Percentiles rank a stretch among this genome's conserved stretches.
phyloP scores from a whole-genome alignment of 2,888 invertebrate species.

The Pristionchus maxplancki region DNA sequence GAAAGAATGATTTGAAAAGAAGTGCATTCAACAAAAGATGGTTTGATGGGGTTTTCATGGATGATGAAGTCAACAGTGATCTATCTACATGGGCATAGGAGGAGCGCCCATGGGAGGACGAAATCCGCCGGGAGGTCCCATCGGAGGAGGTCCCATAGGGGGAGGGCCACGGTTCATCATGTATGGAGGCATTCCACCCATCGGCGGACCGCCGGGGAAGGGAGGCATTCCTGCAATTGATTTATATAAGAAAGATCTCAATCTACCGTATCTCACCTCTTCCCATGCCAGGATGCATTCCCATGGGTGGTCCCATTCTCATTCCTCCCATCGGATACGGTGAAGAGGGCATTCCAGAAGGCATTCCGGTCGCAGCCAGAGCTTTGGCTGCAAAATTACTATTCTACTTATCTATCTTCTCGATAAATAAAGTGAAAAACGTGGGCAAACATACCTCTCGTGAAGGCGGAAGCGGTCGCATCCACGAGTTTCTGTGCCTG shows the following conservation, averaged over 20 bases:
- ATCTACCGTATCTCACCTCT: conserved; percentile 1
- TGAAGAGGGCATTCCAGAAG: not conserved
- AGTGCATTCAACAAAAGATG: no score
- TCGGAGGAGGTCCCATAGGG: conserved; percentile 35
- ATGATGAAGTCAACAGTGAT: no score
- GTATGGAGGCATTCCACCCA: conserved; percentile 27
- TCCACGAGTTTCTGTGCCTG: conserved; percentile 99
- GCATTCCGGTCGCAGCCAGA: not conserved
- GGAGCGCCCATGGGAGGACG: not conserved
- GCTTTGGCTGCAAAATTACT: not conserved
- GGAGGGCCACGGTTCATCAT: not conserved
- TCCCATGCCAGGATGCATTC: not conserved
- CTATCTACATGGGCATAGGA: not conserved
- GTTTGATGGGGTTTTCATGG: no score
- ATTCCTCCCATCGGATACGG: not conserved
- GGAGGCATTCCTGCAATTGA: not conserved
- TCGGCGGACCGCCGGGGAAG: not conserved
- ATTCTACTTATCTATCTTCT: no score
- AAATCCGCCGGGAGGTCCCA: conserved; percentile 27
- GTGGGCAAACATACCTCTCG: not conserved
- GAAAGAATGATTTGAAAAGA: no score
- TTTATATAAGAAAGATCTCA: not conserved
- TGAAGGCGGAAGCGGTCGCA: conserved; percentile 77
- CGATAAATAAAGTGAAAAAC: no score
- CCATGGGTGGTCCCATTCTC: conserved; percentile 56